Conservation (phyloP, 2,888 invertebrate species). For the Brachypalpus laphriformis region DNA sequence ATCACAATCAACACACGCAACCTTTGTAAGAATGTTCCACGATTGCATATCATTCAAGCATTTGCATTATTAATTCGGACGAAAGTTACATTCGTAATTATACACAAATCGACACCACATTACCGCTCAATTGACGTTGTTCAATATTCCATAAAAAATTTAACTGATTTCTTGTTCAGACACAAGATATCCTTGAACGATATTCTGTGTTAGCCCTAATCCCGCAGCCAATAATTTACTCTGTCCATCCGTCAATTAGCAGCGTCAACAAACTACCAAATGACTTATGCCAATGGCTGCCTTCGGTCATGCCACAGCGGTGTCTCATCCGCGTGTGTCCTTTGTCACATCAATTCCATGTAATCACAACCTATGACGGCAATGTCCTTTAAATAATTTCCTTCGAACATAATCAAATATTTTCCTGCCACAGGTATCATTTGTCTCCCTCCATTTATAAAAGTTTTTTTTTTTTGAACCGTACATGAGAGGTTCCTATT, state of each 20-base stretch:
- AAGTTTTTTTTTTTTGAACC: constrained; percentile 13
- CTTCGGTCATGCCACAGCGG: neutral
- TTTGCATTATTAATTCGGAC: neutral
- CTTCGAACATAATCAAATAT: constrained; percentile 51
- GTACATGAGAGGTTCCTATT: constrained; percentile 22
- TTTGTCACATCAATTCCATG: constrained; percentile 63
- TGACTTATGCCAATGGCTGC: constrained; percentile 26
- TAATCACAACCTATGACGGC: constrained; percentile 54
- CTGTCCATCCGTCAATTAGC: constrained; percentile 57
- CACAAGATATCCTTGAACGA: constrained; percentile 17
- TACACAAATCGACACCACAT: constrained; percentile 35
- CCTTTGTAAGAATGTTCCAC: neutral
- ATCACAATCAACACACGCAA: neutral
- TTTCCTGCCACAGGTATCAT: constrained; percentile 50
- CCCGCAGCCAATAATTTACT: constrained; percentile 53
- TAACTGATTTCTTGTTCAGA: neutral
- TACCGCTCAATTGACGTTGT: constrained; percentile 6
- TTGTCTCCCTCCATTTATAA: constrained; percentile 14
- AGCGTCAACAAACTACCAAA: constrained; percentile 45
- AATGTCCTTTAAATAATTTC: constrained; percentile 52
- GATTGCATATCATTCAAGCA: neutral
- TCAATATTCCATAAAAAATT: constrained; percentile 28
- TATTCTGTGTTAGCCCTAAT: constrained; percentile 3
- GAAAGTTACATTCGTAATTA: constrained; percentile 23
- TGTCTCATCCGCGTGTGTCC: constrained; percentile 46